Percentiles rank a stretch among this genome's conserved stretches.
Conservation (phyloP, 2,113 vertebrate species). For the Clarias magur region DNA sequence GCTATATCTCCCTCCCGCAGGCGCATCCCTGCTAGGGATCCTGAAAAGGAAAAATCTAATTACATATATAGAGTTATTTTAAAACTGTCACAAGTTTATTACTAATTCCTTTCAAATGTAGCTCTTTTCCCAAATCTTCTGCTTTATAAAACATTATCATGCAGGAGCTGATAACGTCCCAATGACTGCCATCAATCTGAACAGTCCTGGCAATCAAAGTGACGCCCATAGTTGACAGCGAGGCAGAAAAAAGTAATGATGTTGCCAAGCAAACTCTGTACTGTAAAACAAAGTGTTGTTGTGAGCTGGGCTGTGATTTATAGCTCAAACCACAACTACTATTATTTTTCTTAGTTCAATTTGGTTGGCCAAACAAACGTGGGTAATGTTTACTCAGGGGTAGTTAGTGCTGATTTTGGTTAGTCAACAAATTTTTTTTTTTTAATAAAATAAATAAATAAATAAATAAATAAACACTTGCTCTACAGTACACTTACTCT, state of each 20-base stretch:
- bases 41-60: constrained; percentile 67
- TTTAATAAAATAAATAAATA: no score
- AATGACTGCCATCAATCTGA: constrained; percentile 21
- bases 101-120: constrained; percentile 13
- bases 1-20: constrained; percentile 89
- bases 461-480: neutral
- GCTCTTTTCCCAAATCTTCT: neutral
- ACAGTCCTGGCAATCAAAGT: neutral
- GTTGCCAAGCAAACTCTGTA: neutral
- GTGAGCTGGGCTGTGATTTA: neutral
- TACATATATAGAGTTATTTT: constrained; percentile 8
- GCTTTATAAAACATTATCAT: constrained; percentile 4
- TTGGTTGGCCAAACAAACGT: constrained; percentile 8
- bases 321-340: neutral
- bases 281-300: neutral
- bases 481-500: neutral
- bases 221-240: neutral
- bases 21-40: constrained; percentile 91
- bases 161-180: neutral
- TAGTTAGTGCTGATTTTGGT: constrained; percentile 26
- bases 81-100: constrained; percentile 20
- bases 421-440: constrained; percentile 1
- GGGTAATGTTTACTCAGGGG: constrained; percentile 43
- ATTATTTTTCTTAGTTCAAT: constrained; percentile 44
- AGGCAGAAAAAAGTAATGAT: neutral